phyloP scores from a whole-genome alignment of 2,113 vertebrate species.

The Piprites chloris region DNA sequence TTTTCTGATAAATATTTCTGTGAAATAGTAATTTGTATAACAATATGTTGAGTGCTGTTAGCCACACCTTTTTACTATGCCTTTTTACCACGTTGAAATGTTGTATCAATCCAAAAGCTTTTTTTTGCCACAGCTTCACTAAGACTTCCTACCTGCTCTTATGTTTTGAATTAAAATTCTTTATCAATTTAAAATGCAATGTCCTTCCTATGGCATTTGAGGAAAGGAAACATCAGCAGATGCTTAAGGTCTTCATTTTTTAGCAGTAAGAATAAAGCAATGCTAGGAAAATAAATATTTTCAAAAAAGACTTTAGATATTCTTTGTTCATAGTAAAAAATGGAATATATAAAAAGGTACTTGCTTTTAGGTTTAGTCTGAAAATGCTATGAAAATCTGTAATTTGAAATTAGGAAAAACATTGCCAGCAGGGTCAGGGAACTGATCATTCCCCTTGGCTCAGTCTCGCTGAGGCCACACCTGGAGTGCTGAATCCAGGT shows the following conservation, averaged over 20 bases:
- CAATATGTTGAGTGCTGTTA: neutral
- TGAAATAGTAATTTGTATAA: neutral
- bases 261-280: neutral
- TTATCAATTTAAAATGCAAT: neutral
- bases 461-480: neutral
- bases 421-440: neutral
- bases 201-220: neutral
- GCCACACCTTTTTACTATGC: neutral
- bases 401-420: neutral
- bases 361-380: neutral
- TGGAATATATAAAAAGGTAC: neutral
- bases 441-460: neutral
- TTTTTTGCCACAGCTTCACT: neutral
- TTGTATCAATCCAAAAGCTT: neutral
- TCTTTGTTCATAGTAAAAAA: neutral
- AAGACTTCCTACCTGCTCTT: neutral
- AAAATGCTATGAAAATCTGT: neutral
- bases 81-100: neutral
- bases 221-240: neutral
- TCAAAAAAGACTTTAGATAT: neutral
- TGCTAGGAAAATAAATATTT: neutral
- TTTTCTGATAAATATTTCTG: neutral
- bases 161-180: neutral
- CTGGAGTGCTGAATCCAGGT: neutral
- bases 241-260: neutral